Evolutionary conservation across 1,140 invertebrate genomes (phyloP), one percentile per base, ranked within the genome.

Genomic region (Mamestra configurata): DNA sequence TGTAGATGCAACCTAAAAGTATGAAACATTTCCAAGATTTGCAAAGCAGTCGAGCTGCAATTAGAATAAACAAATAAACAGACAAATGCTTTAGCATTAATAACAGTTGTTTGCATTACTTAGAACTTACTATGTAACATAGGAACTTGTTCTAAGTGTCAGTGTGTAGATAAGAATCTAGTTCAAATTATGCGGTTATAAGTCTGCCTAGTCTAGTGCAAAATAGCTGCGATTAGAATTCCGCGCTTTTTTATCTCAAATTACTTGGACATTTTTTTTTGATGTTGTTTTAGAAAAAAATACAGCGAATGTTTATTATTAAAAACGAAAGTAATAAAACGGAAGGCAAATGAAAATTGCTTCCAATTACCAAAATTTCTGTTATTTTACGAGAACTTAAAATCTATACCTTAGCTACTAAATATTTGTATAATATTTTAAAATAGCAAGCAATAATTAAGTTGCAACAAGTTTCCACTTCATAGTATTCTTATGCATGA

Each of bases 91-190:
- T 64, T 40, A 13, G 35, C 59, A 64, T 64, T 64, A 37, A 64
- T 64, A 40, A 20, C 18, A 40, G 1, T 40, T 22, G 59, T 20
- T 31, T 27, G 18, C 59, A 40, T 64, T 64, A 64, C 59, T 64
- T 64, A 64, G 31, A 64, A 64, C 59, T 64, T 64, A 64, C 59
- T 40, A 15, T 27, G 59, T 40, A 37, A 53, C 27, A 20, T 53
- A 5, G 22, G 31, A 72, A 53, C 59, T 64, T 72, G 68, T 72
- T 72, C 49, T 4, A 15, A 35, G 68, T 46, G 68, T 18, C 68
- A 35, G 68, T 72, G 68, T 72, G 68, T 72, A 72, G 40, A 51
- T 31, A 51, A 35, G 49, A 72, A 72, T 72, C 43, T 72, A 53
- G 68, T 53, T 72, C 49, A 53, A 72, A 72, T 53, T 51, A 31